Evolutionary conservation across 2,797 vertebrate genomes (phyloP), one percentile per base, ranked within the genome.

Genomic region (Chelon labrosus): DNA sequence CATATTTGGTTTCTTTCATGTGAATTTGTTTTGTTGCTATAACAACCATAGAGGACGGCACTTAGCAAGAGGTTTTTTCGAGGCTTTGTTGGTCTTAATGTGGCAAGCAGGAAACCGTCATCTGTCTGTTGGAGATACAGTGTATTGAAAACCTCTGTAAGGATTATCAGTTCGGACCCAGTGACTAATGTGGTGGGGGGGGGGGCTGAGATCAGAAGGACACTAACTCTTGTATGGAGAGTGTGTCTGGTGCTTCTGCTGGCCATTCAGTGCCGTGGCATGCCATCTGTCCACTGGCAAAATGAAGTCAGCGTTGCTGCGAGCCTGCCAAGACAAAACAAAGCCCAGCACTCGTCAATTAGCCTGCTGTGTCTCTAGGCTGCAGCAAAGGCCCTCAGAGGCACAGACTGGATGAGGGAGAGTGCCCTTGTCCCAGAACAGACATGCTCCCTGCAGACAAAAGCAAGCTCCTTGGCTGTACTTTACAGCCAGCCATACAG

Each of bases 261-360:
- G 77, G 84, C 83, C 79, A 75, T 88, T 89, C 64, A 77, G 76
- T 64, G 41, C 66, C 6, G 41, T 72, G 83, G 86, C 84, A 84
- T 57, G 81, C 92, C 93, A 93, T 94, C 91, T 93, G 93, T 93
- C 84, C 77, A 39, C 55, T 82, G 77, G 75, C 80, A 85, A 80
- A 79, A 73, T 73, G 19, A 79, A 73, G 60, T 71, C 79, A 88
- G 87, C 83, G 52, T 73, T 58, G 58, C 82, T 75, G 83, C 35
- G 37, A 71, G 77, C 37, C 75, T 89, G 88, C 85, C 90, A 86
- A 85, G 79, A 84, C 84, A 71, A 93, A 94, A 94, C 91, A 93
- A 93, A 92, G 91, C 79, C 81, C 76, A 46, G 64, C 77, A 57
- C 83, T 85, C 71, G 59, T 88, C 92, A 92, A 91, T 93, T 94